These are phyloP conservation scores for Malurus cyaneus DNA, from an alignment of 2,113 vertebrate genomes.

Conservation along the genomic window DNA sequence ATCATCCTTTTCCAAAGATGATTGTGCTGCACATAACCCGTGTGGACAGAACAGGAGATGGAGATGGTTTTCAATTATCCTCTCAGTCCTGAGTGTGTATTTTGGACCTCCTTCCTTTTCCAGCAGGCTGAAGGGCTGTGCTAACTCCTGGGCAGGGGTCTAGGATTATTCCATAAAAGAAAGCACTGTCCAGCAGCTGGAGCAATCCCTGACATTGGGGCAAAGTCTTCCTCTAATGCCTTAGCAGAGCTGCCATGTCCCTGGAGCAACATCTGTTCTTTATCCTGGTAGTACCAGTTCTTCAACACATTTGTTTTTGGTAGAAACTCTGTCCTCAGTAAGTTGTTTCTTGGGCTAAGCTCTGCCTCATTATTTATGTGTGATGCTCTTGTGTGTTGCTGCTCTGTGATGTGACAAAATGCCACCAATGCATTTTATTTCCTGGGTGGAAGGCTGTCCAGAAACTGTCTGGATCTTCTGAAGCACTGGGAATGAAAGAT, in stretches of 20 bases:
- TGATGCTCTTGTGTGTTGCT: background rate
- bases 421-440: background rate
- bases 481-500: background rate
- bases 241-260: background rate
- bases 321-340: background rate
- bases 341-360: background rate
- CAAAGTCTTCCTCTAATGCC: background rate
- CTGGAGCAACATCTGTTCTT: background rate
- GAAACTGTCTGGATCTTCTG: background rate
- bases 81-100: background rate
- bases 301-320: background rate
- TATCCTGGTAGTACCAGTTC: background rate
- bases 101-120: background rate
- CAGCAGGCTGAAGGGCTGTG: background rate
- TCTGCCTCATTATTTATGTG: background rate
- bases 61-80: background rate
- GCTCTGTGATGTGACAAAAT: background rate
- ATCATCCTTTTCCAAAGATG: background rate
- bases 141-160: background rate
- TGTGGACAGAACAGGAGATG: background rate
- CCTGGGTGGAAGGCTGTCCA: background rate
- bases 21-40: background rate
- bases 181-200: background rate
- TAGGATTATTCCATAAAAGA: background rate
- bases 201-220: fast-evolving